Evolutionary conservation across 2,888 invertebrate species (phyloP), one percentile per base, ranked within the genome.

Genomic region (Lymantria dispar): DNA sequence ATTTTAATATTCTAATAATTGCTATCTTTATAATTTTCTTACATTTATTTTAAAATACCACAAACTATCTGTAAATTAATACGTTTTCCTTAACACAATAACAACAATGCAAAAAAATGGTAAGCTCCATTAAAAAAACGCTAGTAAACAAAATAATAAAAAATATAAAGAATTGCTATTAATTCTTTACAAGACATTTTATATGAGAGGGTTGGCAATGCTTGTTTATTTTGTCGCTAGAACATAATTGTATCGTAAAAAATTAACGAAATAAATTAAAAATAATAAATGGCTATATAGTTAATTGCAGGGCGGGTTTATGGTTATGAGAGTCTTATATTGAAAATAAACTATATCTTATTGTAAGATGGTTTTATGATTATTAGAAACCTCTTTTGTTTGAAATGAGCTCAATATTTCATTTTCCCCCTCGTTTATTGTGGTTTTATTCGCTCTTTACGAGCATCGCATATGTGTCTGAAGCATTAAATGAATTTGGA

Each of bases 401-500:
- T 10, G 33, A 33, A 33, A 33, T 33, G 1, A 33, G 33, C 33
- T 33, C 33, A 33, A 33, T 10, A 40, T 40, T 8, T 40, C 40
- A 10, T 40, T 33, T n/a, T 14, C 13, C 14, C 8, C 12, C 40
- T 14, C 13, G 7, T 38, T 38, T 38, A 38, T 38, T 38, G 12
- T 62, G 56, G 62, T 54, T 65, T 65, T 62, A 65, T 49, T 53
- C 42, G 30, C 47, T 1, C 52, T 60, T 64, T 60, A 62, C 55
- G 54, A 62, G 46, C 52, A 48, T 50, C 62, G 55, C 56, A 61
- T 42, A 46, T 54, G 50, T 50, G 48, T 51, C 45, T 57, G 48
- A 60, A 54, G 48, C 61, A 51, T 65, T 50, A 64, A 60, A 62
- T 59, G 47, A 56, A 52, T 60, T 48, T 56, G 43, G 13, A 44